Base-by-base conservation (phyloP, 2,888 invertebrate species). In the Bellardia pandia region DNA sequence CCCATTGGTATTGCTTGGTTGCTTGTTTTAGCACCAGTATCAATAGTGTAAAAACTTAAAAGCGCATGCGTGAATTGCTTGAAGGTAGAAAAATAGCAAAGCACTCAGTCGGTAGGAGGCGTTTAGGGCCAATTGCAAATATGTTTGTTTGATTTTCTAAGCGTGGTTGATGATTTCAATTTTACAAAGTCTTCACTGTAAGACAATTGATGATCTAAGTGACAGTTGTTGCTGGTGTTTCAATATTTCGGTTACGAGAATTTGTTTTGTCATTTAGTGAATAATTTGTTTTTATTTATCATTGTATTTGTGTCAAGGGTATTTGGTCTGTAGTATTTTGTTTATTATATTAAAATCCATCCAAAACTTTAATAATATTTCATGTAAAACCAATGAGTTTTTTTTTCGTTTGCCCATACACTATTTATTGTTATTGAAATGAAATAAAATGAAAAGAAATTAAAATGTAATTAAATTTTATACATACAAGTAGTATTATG, bases 381-480 rank as follows among this genome's bases (percentile, higher is more conserved):
- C 23, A 58, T 48, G 9, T 33, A 72, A 62, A 75, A 48, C 45
- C 60, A 71, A 53, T 71, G 9, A 53, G 6, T 16, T 53, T 53
- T 74, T 60, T 13, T 48, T 45, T 9, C 14, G 11, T 40, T 40
- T 64, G 40, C 40, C 23, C 40, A 40, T 40, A 40, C n/a, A 30
- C 6, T 45, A 62, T 75, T 75, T 62, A 45, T 75, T 75, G 75
- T 75, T 75, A 75, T 60, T 48, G 60, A 48, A 75, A 42, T 60
- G 30, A 30, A 11, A 60, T 42, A 60, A 74, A 74, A 74, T 11
- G 2, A 37, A 45, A 8, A n/a, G 56, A 72, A 74, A 74, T 75
- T 62, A 75, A 74, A 74, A 60, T 58, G 13, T 45, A 74, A 60
- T 74, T 58, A 56, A 72, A 56, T 40, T 72, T 56, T 33, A 48